Base-by-base conservation (phyloP, 2,888 invertebrate genomes). In the Hirtodrosophila trivittata region DNA sequence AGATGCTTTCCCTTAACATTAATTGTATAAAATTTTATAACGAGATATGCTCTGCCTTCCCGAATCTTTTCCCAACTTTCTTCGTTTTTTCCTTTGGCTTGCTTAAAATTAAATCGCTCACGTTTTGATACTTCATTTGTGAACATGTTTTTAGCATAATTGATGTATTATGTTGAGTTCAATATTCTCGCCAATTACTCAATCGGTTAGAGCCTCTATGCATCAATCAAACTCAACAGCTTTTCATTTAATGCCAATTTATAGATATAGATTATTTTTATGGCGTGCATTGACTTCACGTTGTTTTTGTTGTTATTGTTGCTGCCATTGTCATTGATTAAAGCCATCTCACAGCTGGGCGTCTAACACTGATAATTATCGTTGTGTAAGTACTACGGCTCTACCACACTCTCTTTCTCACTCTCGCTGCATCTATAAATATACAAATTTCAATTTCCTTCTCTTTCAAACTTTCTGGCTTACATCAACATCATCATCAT, bases 141-240 rank as follows among this genome's bases (percentile, higher is more conserved):
- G 18, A n/a, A 10, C 10, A 43, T 43, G 12, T n/a, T 16, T n/a
- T 7, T 18, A 30, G 18, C 14, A 25, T 14, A 7, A 4, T 21
- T 7, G 33, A 52, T 28, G 28, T 1, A 12, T 4, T 26, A 26
- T 10, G 18, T 21, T 21, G 10, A 56, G 45, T 28, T 28, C 7
- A n/a, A 42, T 33, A 46, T 26, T 12, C 7, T 1, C 35, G 76
- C 69, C 74, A 74, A 68, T 77, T 66, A 70, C 57, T 77, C 56
- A 58, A 60, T 56, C 60, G 66, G 60, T 51, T 52, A 28, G 33
- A 47, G 25, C 38, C 38, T 50, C 56, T 39, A 21, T 51, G 55
- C 75, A 85, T 85, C 78, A 78, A 86, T 80, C 86, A 86, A 80
- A 63, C 26, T 60, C 51, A 78, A 58, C 75, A 37, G 50, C 58